Evolutionary conservation across 2,888 invertebrate genomes (phyloP), one percentile per base, ranked within the genome.

Genomic region (Chymomyza caudatula): DNA sequence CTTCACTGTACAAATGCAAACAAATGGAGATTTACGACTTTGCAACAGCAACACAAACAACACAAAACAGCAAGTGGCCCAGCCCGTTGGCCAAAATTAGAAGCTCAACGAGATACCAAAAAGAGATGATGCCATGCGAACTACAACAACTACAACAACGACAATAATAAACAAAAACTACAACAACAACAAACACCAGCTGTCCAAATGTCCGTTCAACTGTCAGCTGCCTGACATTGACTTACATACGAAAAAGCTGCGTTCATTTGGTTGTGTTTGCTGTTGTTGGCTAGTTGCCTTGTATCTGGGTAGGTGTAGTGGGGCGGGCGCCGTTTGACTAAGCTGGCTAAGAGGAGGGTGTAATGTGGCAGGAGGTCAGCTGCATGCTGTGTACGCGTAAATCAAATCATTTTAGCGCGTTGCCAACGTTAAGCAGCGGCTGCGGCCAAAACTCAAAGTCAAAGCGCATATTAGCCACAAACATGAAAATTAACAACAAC

Each of bases 241-340:
- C 85, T 78, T 71, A 84, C 81, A 73, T 78, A 67, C 70, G 55
- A 65, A 71, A 79, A 69, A 62, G 69, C 60, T 65, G 37, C 43
- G 20, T 57, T 37, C 17, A 5, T 57, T 20, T 13, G 19, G n/a
- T n/a, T n/a, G n/a, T n/a, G n/a, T n/a, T 23, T 17, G 58, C 20
- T 13, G 17, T 42, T 29, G 17, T n/a, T 51, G 56, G 4, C 15
- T 55, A 20, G 55, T 5, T 53, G 52, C 44, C 44, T 55, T 17
- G n/a, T n/a, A n/a, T n/a, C n/a, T n/a, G n/a, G n/a, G n/a, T n/a
- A 6, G 5, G 25, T 0, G 29, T 11, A 37, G 29, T 37, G 11
- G 29, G 29, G 11, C 8, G 29, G 29, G 8, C 11, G 29, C 4
- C 4, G 2, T 37, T 37, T 8, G 29, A 11, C 11, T n/a, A n/a